phyloP scores from a whole-genome alignment of 2,888 invertebrate genomes.

The Acrobasis repandana region DNA sequence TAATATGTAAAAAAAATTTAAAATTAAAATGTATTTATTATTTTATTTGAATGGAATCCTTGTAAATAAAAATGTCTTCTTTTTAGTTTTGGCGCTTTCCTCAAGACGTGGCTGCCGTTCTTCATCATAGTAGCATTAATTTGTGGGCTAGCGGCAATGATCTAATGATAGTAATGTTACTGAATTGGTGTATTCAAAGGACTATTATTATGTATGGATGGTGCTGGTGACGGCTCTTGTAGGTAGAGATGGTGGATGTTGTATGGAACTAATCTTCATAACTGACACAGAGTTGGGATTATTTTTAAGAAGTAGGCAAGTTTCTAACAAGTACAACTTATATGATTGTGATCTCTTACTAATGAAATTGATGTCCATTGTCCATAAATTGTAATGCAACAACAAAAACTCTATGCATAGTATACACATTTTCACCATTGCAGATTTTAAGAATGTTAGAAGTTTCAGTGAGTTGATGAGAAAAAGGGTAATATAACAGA shows the following conservation, averaged over 20 bases:
- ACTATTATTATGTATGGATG: background rate
- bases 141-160: conserved; percentile 56
- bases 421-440: too few species aligned
- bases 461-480: too few species aligned
- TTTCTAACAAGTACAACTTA: background rate
- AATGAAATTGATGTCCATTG: too few species aligned
- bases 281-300: background rate
- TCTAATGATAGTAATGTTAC: conserved; percentile 49
- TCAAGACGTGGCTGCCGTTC: conserved; percentile 95
- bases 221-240: conserved; percentile 9
- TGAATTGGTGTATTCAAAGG: background rate
- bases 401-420: too few species aligned
- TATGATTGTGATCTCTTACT: background rate
- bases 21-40: too few species aligned
- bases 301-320: background rate
- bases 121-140: conserved; percentile 73
- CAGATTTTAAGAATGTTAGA: too few species aligned
- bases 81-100: conserved; percentile 84
- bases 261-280: background rate
- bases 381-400: too few species aligned
- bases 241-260: background rate
- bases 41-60: conserved; percentile 2
- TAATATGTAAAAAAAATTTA: too few species aligned
- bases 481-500: too few species aligned
- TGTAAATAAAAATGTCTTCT: conserved; percentile 21